These are phyloP conservation scores for Oscheius onirici DNA, from an alignment of 2,888 invertebrate genomes.

Conservation along the genomic window DNA sequence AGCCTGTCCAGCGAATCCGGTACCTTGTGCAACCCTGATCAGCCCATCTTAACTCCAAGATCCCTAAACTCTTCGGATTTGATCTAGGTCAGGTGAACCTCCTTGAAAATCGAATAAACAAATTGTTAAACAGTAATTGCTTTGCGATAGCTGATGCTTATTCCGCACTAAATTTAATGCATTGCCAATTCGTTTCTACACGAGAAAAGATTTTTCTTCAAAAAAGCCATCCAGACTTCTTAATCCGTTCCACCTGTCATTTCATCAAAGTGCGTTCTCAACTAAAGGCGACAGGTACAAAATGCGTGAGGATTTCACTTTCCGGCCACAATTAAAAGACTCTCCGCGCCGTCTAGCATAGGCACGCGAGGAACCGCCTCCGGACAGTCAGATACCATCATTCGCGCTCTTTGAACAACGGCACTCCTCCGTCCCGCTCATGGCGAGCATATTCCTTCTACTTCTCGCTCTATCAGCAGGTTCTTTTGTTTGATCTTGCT, in stretches of 20 bases:
- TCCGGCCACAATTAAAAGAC: constrained; percentile 24
- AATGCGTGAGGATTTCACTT: constrained; percentile 14
- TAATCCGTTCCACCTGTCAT: not conserved
- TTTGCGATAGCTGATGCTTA: too few species aligned
- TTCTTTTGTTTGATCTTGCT: not conserved
- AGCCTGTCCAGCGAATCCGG: too few species aligned
- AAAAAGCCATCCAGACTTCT: not conserved
- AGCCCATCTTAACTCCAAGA: too few species aligned
- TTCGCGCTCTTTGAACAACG: not conserved
- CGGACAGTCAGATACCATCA: constrained; percentile 8
- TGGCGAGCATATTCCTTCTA: not conserved
- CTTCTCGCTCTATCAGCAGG: not conserved
- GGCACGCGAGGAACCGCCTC: not conserved
- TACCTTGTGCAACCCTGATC: too few species aligned
- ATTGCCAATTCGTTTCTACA: too few species aligned
- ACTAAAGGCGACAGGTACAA: not conserved
- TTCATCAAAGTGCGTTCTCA: not conserved
- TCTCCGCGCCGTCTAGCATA: constrained; percentile 14
- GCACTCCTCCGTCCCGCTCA: constrained; percentile 14
- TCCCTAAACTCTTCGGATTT: too few species aligned
- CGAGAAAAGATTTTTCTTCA: too few species aligned
- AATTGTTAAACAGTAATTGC: too few species aligned
- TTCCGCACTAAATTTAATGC: too few species aligned
- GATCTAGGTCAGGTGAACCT: too few species aligned
- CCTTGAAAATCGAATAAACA: too few species aligned